These are phyloP conservation scores for Syngnathus acus DNA, from an alignment of 2,797 vertebrate species.

Conservation along the genomic window DNA sequence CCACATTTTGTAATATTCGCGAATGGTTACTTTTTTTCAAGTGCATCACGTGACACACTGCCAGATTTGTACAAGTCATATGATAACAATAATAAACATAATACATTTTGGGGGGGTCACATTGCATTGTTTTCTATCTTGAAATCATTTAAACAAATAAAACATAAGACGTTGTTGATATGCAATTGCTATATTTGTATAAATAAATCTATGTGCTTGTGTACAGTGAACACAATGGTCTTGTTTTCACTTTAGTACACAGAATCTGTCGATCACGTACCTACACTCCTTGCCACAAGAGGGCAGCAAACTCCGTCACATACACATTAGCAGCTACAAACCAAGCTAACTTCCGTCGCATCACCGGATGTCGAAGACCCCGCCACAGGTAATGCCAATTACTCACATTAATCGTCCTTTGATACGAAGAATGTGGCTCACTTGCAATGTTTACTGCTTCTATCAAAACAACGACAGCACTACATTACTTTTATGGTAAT, in stretches of 20 bases:
- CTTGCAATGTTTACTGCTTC: neutral
- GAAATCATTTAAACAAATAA: slow-evolving; percentile 16
- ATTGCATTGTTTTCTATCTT: slow-evolving; percentile 3
- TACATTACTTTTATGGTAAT: neutral
- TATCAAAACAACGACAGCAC: neutral
- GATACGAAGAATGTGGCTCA: neutral
- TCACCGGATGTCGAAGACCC: neutral
- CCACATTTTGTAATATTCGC: neutral
- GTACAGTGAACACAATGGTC: slow-evolving; percentile 45
- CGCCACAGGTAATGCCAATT: neutral
- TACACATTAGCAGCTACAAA: neutral
- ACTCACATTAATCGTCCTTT: neutral
- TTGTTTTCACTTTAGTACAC: neutral
- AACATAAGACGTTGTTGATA: slow-evolving; percentile 66
- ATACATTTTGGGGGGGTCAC: slow-evolving; percentile 58
- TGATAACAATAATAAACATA: neutral
- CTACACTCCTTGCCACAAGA: neutral
- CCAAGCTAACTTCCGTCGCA: neutral
- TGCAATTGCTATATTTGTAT: slow-evolving; percentile 85
- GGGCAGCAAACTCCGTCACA: neutral
- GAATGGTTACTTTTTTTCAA: neutral
- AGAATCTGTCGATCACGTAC: neutral
- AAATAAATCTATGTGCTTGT: slow-evolving; percentile 78
- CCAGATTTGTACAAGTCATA: slow-evolving; percentile 5
- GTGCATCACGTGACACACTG: slow-evolving; percentile 3